phyloP scores from a whole-genome alignment of 2,113 vertebrate genomes.

The Martes martes region DNA sequence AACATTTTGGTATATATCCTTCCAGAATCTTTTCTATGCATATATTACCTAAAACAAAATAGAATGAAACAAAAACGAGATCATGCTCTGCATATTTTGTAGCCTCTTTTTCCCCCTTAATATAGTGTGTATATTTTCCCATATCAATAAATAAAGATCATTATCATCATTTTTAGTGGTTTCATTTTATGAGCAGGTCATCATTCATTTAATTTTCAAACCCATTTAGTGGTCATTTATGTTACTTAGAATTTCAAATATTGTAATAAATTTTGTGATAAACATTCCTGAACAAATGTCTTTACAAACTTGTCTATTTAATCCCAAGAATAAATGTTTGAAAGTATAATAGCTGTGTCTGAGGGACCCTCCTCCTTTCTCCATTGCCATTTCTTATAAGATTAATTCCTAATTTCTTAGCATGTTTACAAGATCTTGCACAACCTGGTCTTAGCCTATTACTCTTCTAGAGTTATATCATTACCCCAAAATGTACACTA shows the following conservation, averaged over 20 bases:
- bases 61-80: conserved; percentile 7
- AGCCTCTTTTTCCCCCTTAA: background rate
- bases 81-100: conserved; percentile 43
- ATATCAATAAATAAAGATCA: conserved; percentile 56
- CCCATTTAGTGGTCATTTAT: conserved; percentile 29
- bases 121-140: conserved; percentile 26
- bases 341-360: background rate
- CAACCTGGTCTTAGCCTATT: background rate
- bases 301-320: background rate
- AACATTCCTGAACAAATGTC: conserved; percentile 23
- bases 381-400: background rate
- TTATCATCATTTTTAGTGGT: conserved; percentile 38
- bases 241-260: conserved; percentile 59
- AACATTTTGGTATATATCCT: conserved; percentile 24
- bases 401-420: conserved; percentile 5
- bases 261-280: conserved; percentile 38
- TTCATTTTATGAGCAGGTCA: conserved; percentile 37
- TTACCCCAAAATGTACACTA: background rate
- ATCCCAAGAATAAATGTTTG: conserved; percentile 35
- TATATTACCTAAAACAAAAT: conserved; percentile 37
- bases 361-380: background rate
- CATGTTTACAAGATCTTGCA: background rate
- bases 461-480: background rate
- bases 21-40: background rate
- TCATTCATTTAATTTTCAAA: conserved; percentile 38